Percentiles rank a stretch among this genome's conserved stretches.
Conservation (phyloP, 1,140 invertebrate species). For the Parasteatoda tepidariorum region DNA sequence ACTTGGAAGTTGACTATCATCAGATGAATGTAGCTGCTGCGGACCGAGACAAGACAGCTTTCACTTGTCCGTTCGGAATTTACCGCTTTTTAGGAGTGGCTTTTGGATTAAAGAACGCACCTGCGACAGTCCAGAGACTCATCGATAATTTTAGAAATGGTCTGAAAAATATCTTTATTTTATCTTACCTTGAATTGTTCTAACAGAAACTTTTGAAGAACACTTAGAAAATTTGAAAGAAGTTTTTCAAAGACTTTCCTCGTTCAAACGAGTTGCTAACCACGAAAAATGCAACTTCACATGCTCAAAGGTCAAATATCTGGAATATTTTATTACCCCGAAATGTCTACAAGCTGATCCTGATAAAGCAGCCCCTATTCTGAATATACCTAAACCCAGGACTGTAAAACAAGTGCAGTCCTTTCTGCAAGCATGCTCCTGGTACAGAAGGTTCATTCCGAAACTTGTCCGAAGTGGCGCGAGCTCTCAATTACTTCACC, state of each 20-base stretch:
- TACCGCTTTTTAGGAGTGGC: neutral
- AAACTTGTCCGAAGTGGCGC: neutral
- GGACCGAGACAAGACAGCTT: too few relatives aligned
- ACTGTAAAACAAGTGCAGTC: conserved; percentile 60
- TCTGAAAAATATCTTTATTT: neutral
- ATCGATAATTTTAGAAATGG: conserved; percentile 64
- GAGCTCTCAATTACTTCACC: conserved; percentile 7
- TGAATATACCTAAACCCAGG: conserved; percentile 46
- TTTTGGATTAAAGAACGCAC: conserved; percentile 54
- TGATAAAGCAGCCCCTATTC: conserved; percentile 62
- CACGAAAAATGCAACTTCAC: neutral
- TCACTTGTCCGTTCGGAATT: too few relatives aligned
- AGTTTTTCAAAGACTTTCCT: neutral
- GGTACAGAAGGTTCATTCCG: neutral
- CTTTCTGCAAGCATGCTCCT: conserved; percentile 59
- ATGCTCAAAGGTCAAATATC: conserved; percentile 1
- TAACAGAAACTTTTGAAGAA: conserved; percentile 5
- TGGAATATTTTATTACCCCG: neutral
- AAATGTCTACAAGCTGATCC: conserved; percentile 60
- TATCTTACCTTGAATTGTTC: neutral
- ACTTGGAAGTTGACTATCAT: neutral
- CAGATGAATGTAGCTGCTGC: conserved; percentile 62
- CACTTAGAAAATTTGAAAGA: neutral
- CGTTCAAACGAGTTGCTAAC: conserved; percentile 3
- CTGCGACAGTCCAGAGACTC: conserved; percentile 65